These are phyloP conservation scores for Venusia cambrica DNA, from an alignment of 2,888 invertebrate genomes.

Conservation along the genomic window DNA sequence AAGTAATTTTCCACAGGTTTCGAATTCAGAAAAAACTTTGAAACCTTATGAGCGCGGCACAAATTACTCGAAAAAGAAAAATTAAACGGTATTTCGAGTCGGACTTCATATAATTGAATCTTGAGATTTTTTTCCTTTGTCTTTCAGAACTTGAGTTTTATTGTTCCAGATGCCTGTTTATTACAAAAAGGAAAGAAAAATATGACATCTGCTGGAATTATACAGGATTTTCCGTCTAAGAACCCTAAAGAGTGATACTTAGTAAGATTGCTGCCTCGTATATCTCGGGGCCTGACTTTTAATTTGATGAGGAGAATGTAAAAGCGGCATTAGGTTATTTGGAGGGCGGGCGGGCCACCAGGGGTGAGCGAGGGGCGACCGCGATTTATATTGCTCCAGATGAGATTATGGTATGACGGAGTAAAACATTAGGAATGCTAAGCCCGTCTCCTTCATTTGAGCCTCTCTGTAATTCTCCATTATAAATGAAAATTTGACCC, in stretches of 20 bases:
- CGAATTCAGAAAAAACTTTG: no score
- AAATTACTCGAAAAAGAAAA: no score
- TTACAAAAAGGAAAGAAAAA: constrained; percentile 37
- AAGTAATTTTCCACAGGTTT: no score
- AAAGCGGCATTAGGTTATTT: constrained; percentile 59
- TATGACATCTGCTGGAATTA: constrained; percentile 53
- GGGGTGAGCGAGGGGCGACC: constrained; percentile 29
- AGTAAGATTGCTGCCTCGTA: constrained; percentile 58
- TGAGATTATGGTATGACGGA: constrained; percentile 54
- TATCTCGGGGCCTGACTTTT: constrained; percentile 55
- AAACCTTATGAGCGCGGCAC: no score
- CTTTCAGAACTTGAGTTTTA: constrained; percentile 45
- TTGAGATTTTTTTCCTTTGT: constrained; percentile 47
- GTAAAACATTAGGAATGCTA: constrained; percentile 49
- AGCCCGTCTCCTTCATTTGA: constrained; percentile 34
- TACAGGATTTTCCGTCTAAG: constrained; percentile 52
- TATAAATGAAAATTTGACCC: constrained; percentile 27
- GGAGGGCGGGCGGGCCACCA: constrained; percentile 34
- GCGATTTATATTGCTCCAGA: constrained; percentile 58
- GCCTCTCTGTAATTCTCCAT: constrained; percentile 29
- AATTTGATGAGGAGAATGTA: constrained; percentile 66
- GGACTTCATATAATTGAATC: constrained; percentile 56
- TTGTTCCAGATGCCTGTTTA: constrained; percentile 50
- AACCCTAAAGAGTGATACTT: constrained; percentile 42
- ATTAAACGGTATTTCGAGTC: no score